Evolutionary conservation across 2,113 vertebrate genomes (phyloP).

Genomic region (Numenius arquata): DNA sequence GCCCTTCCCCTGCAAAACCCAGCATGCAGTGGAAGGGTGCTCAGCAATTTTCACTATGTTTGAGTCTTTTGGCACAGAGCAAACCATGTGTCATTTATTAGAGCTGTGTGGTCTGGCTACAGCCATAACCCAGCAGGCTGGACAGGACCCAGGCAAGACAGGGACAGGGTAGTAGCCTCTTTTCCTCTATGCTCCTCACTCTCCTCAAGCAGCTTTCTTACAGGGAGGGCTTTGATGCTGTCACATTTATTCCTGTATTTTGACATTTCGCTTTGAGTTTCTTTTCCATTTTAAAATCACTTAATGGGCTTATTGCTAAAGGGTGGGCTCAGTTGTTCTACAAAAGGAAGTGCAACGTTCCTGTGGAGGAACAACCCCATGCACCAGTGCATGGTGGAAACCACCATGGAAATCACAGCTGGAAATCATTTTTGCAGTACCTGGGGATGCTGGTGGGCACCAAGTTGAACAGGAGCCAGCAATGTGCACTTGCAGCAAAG

Average conservation of each 20-base stretch:
- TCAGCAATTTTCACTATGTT: background rate
- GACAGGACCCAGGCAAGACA: background rate
- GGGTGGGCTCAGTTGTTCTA: background rate
- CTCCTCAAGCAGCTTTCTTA: background rate
- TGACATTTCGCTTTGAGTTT: background rate
- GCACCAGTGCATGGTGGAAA: background rate
- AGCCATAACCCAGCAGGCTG: background rate
- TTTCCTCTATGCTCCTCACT: background rate
- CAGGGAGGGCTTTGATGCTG: rapidly evolving
- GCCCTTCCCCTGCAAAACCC: background rate
- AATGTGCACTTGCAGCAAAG: rapidly evolving
- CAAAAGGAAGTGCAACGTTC: background rate
- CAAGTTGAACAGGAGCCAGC: background rate
- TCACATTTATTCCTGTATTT: background rate
- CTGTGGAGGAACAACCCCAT: background rate
- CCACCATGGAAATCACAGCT: background rate
- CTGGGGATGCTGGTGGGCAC: background rate
- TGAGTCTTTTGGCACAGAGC: background rate
- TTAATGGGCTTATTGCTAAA: background rate
- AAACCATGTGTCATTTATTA: background rate
- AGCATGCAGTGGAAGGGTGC: background rate
- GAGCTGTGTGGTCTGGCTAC: background rate
- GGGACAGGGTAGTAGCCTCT: background rate
- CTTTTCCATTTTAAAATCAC: background rate
- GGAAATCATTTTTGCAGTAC: background rate